phyloP scores from a whole-genome alignment of 2,888 invertebrate species.

The Gibbula magus region DNA sequence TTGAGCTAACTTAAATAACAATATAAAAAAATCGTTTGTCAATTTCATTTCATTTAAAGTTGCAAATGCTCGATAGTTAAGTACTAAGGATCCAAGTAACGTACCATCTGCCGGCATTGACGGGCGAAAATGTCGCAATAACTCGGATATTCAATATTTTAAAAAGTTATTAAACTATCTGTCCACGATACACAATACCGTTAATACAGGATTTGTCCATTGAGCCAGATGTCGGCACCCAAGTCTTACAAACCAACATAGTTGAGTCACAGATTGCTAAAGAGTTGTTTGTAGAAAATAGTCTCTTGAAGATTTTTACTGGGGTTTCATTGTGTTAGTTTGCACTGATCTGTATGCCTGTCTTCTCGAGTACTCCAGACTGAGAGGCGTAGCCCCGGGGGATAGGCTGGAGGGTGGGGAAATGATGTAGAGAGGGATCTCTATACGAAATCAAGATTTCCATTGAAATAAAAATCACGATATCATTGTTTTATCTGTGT shows the following conservation, averaged over 20 bases:
- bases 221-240: not conserved
- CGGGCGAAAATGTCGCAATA: not conserved
- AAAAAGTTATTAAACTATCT: not conserved
- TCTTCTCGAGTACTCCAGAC: not conserved
- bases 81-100: not conserved
- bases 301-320: not conserved
- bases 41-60: too few relatives aligned
- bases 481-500: constrained; percentile 17
- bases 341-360: not conserved
- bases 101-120: not conserved
- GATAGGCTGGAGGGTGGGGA: not conserved
- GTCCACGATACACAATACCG: not conserved
- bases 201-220: not conserved
- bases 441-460: constrained; percentile 2
- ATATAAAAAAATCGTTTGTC: too few relatives aligned
- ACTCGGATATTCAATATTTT: not conserved
- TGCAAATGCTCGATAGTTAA: too few relatives aligned
- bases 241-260: not conserved
- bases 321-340: not conserved
- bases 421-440: not conserved
- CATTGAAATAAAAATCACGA: not conserved
- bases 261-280: not conserved
- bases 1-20: too few relatives aligned
- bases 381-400: constrained; percentile 5
- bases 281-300: constrained; percentile 14